Evolutionary conservation across 2,113 vertebrate genomes (phyloP), one percentile per base, ranked within the genome.

Genomic region (Bubo blakistoni): DNA sequence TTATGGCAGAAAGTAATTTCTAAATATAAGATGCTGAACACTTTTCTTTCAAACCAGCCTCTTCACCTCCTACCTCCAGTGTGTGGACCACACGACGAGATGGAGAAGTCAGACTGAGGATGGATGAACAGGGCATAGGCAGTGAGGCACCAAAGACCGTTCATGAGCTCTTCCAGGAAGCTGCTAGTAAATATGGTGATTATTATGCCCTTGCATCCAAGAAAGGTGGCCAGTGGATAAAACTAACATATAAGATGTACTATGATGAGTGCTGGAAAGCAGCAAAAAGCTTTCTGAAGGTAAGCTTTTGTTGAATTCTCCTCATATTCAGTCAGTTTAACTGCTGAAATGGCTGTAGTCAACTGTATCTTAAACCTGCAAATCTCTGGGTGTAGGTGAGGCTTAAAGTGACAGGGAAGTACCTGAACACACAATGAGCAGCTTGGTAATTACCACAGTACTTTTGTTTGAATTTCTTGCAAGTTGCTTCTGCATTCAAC

Each of bases 221-320:
- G 86, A 98, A 98, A 6, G 90, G 93, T 0, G 98, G 98, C 16
- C 87, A 78, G 26, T 98, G 98, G 98, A 96, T 94, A 44, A 97
- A 89, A 26, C 63, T 99, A 21, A 99, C 80, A 0, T 99, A 98
- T 59, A 97, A n/a, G 62, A 98, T 99, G 29, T 99, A 99, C 95
- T 99, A 99, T 16, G 86, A 98, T 18, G 84, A 96, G 36, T 99
- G 99, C 73, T 98, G 98, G 88, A 98, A 77, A 11, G 99, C 99
- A 6, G 99, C 99, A 16, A 99, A 98, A 91, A 98, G 99, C 94
- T 98, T 99, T 61, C 92, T 99, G 32, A 99, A 99, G 99, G 99
- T 99, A 76, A 42, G 71, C 2, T 7, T 7, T 26, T 42, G 72
- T 46, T 74, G 51, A 25, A 11, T 81, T 88, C 29, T 67, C 36